Percentiles rank a stretch among this genome's conserved stretches.
Conservation (phyloP, 2,888 invertebrate species). For the Drosophila testacea region DNA sequence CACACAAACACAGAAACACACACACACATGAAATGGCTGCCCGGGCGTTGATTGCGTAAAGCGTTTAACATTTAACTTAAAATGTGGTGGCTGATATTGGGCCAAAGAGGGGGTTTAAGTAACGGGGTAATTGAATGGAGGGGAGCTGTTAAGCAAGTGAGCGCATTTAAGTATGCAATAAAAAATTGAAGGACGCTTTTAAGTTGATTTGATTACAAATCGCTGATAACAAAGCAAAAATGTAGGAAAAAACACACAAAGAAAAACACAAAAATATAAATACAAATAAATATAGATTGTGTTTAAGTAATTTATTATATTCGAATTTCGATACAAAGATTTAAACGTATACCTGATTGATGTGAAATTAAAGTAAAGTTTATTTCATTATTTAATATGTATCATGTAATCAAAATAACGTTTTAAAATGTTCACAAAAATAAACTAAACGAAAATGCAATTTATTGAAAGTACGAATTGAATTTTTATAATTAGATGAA, state of each 20-base stretch:
- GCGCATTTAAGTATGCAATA: slow-evolving; percentile 65
- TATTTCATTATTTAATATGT: neutral
- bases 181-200: slow-evolving; percentile 52
- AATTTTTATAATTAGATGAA: too few relatives aligned
- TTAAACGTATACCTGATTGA: too few relatives aligned
- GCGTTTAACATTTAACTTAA: slow-evolving; percentile 51
- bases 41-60: slow-evolving; percentile 58
- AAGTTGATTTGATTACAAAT: slow-evolving; percentile 33
- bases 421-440: too few relatives aligned
- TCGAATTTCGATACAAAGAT: neutral
- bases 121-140: slow-evolving; percentile 24
- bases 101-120: slow-evolving; percentile 1
- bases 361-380: neutral
- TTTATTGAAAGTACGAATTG: neutral
- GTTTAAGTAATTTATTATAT: too few relatives aligned
- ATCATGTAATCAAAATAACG: too few relatives aligned
- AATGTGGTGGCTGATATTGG: slow-evolving; percentile 24
- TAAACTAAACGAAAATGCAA: neutral
- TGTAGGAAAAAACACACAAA: neutral
- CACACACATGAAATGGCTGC: slow-evolving; percentile 34
- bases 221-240: slow-evolving; percentile 26
- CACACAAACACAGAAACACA: slow-evolving; percentile 9
- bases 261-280: neutral
- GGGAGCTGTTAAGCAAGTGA: slow-evolving; percentile 16
- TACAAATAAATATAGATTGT: neutral